Conservation (phyloP, 2,888 invertebrate species). For the Eilema depressum region DNA sequence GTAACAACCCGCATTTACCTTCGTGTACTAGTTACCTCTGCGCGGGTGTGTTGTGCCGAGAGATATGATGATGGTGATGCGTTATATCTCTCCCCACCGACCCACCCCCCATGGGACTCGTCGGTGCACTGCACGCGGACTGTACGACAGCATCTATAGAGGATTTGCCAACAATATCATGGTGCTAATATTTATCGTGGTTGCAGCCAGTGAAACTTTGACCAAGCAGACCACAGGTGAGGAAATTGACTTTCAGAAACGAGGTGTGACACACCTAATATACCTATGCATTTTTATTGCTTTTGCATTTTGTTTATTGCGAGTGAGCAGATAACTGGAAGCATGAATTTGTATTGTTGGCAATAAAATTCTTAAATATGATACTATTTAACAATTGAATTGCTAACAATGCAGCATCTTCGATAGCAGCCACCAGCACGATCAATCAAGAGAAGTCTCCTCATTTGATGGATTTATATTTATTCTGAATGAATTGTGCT, state of each 20-base stretch:
- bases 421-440: neutral
- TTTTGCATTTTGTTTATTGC: neutral
- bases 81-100: conserved; percentile 4
- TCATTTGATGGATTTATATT: neutral
- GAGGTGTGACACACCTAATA: too few species aligned
- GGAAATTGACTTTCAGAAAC: neutral
- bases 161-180: neutral
- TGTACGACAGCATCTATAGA: neutral
- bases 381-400: neutral
- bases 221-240: neutral
- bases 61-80: neutral
- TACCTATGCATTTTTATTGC: too few species aligned
- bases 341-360: neutral
- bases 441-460: neutral
- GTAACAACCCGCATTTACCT: neutral
- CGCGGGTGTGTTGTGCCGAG: neutral
- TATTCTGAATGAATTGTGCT: neutral
- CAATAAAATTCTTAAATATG: neutral
- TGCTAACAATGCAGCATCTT: neutral
- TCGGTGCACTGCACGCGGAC: neutral
- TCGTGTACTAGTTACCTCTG: neutral
- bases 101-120: neutral
- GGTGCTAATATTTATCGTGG: neutral
- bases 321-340: neutral
- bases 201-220: neutral